phyloP scores from a whole-genome alignment of 1,140 invertebrate species.

The Bathynomus jamesi region DNA sequence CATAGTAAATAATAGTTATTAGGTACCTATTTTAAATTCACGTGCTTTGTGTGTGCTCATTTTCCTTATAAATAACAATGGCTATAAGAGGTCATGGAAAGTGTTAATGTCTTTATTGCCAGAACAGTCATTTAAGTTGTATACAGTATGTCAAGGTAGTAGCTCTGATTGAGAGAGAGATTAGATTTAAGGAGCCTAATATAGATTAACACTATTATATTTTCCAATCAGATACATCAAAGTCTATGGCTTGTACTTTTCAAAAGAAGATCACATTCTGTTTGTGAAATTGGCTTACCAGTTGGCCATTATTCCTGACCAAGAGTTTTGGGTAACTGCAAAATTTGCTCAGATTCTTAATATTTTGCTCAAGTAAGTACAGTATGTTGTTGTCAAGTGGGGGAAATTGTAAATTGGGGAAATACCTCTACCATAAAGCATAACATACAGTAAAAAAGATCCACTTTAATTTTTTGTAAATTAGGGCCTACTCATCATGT shows the following conservation, averaged over 20 bases:
- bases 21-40: too few relatives aligned
- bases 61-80: neutral
- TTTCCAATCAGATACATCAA: too few relatives aligned
- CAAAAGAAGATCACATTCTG: slow-evolving; percentile 80
- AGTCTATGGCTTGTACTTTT: slow-evolving; percentile 49
- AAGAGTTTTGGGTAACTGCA: slow-evolving; percentile 63
- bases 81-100: neutral
- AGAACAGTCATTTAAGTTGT: neutral
- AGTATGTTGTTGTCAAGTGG: too few relatives aligned
- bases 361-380: slow-evolving; percentile 48
- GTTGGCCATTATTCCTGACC: slow-evolving; percentile 62
- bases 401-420: neutral
- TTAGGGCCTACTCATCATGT: too few relatives aligned
- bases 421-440: too few relatives aligned
- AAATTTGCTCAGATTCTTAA: slow-evolving; percentile 56
- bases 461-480: too few relatives aligned
- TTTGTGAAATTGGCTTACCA: slow-evolving; percentile 78
- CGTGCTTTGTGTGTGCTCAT: neutral
- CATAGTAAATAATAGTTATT: too few relatives aligned
- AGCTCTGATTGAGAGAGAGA: neutral
- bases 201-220: too few relatives aligned
- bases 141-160: neutral
- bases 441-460: too few relatives aligned
- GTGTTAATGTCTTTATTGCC: neutral
- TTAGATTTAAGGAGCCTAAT: neutral